A percentile compares a stretch with the other conserved stretches of the same genome.
These are phyloP conservation scores for Nomia melanderi DNA, from an alignment of 1,140 invertebrate species.

Conservation along the genomic window DNA sequence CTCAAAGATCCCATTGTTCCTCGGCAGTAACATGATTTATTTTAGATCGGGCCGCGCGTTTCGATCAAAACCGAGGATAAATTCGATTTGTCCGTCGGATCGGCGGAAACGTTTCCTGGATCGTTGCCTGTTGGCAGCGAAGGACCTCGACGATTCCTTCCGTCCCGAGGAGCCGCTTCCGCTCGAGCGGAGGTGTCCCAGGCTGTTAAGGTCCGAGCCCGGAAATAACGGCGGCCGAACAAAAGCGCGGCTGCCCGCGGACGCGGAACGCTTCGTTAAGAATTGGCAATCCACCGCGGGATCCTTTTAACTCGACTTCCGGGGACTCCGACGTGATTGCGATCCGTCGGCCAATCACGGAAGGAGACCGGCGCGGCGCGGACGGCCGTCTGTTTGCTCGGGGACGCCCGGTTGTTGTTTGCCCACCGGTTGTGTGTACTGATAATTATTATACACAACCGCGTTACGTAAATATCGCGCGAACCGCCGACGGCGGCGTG, in stretches of 20 bases:
- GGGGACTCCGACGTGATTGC: neutral
- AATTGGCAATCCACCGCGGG: slow-evolving; percentile 16
- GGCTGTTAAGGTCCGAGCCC: too few species aligned
- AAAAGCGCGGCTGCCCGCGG: neutral
- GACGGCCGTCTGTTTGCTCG: neutral
- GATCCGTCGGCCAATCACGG: neutral
- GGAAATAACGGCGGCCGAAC: slow-evolving; percentile 8
- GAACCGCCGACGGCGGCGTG: too few species aligned
- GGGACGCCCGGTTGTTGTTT: too few species aligned
- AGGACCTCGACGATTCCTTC: slow-evolving; percentile 29
- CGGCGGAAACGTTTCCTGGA: slow-evolving; percentile 8
- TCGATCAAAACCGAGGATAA: neutral
- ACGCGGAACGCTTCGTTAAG: slow-evolving; percentile 35
- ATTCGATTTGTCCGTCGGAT: neutral
- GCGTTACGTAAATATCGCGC: too few species aligned
- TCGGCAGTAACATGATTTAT: too few species aligned
- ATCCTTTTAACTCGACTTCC: neutral
- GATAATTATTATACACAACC: too few species aligned
- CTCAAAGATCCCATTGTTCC: too few species aligned
- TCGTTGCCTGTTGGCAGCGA: slow-evolving; percentile 13
- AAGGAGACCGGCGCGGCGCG: neutral
- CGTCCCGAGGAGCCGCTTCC: neutral
- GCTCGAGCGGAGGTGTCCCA: neutral
- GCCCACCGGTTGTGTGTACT: too few species aligned
- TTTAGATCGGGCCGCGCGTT: too few species aligned